phyloP scores from a whole-genome alignment of 1,140 invertebrate genomes.

The Cataglyphis hispanica region DNA sequence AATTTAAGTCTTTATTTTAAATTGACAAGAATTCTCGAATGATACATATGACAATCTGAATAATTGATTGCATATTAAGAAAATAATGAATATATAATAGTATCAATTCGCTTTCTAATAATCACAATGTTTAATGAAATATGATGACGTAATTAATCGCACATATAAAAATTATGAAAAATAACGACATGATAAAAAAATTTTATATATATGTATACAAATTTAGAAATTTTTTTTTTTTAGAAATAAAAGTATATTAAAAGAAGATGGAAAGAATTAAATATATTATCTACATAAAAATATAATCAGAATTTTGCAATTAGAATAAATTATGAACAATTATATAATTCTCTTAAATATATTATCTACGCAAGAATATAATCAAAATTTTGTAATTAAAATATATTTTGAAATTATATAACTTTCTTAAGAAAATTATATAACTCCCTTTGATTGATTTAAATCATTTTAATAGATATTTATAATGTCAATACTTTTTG shows the following conservation, averaged over 20 bases:
- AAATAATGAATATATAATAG: background rate
- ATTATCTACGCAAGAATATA: background rate
- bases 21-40: constrained; percentile 26
- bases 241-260: background rate
- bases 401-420: background rate
- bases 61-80: background rate
- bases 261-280: background rate
- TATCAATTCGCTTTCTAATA: background rate
- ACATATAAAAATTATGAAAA: background rate
- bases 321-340: background rate
- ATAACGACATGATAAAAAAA: background rate
- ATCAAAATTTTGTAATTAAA: background rate
- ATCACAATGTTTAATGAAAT: background rate
- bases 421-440: background rate
- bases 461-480: constrained; percentile 23
- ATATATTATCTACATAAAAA: background rate
- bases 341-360: background rate
- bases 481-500: background rate
- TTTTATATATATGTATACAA: background rate
- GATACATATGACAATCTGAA: background rate
- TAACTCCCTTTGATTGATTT: background rate
- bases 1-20: constrained; percentile 45
- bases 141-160: background rate
- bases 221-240: background rate
- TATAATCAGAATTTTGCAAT: background rate